Percentiles rank a stretch among this genome's conserved stretches.
Evolutionary conservation across 2,797 vertebrate genomes (phyloP).

Genomic region (Bothrops alternatus): DNA sequence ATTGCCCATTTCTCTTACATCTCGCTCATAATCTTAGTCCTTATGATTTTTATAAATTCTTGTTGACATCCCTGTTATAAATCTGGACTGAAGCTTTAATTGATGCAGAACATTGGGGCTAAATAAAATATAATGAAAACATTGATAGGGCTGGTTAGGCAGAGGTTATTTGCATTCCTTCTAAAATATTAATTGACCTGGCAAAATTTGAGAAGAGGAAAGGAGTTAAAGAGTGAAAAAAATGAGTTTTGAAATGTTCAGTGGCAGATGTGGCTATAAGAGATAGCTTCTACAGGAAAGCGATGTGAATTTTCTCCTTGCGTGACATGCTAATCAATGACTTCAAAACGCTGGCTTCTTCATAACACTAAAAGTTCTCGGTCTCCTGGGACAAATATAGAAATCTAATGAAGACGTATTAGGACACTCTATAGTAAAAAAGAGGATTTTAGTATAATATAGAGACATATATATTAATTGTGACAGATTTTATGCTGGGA

Average conservation of each 20-base stretch:
- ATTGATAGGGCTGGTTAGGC: slow-evolving; percentile 13
- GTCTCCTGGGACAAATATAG: slow-evolving; percentile 18
- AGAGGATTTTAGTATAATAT: background rate
- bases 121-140: slow-evolving; percentile 36
- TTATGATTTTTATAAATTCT: slow-evolving; percentile 23
- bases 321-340: slow-evolving; percentile 28
- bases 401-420: slow-evolving; percentile 15
- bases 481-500: background rate
- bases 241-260: background rate
- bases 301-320: slow-evolving; percentile 27
- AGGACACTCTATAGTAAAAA: background rate
- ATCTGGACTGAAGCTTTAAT: slow-evolving; percentile 26
- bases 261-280: slow-evolving; percentile 15
- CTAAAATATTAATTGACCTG: slow-evolving; percentile 12
- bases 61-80: slow-evolving; percentile 8
- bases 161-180: slow-evolving; percentile 34
- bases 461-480: background rate
- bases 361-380: slow-evolving; percentile 25
- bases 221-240: background rate
- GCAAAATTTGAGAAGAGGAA: background rate
- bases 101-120: slow-evolving; percentile 4
- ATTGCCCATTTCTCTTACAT: too few species aligned
- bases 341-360: slow-evolving; percentile 19
- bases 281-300: slow-evolving; percentile 1
- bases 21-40: too few species aligned